Evolutionary conservation across 2,797 vertebrate species (phyloP).

Genomic region (Siniperca obscura): DNA sequence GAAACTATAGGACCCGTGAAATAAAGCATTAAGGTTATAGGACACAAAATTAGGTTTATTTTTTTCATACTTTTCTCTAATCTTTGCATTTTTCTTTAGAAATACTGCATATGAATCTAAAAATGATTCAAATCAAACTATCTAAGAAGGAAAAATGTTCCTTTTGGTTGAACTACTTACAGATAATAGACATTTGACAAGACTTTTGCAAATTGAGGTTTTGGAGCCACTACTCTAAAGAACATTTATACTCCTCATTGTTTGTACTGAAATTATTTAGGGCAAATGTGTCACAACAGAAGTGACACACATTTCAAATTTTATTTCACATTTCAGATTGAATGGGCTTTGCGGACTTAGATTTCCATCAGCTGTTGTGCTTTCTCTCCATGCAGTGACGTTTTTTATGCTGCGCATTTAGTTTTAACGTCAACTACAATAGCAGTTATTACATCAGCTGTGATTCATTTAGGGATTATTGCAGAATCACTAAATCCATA

Average conservation of each 20-base stretch:
- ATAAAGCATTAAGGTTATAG: not conserved
- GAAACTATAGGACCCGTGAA: not conserved
- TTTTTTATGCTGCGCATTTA: conserved; percentile 45
- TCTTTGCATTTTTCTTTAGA: not conserved
- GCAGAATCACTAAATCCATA: conserved; percentile 73
- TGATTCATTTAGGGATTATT: conserved; percentile 83
- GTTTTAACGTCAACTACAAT: conserved; percentile 48
- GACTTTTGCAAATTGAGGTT: not conserved
- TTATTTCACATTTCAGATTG: conserved; percentile 12
- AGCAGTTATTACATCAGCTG: conserved; percentile 67
- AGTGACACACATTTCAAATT: not conserved
- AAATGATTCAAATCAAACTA: not conserved
- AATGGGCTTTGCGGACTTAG: conserved; percentile 7
- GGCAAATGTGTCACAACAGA: not conserved
- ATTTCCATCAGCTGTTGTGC: conserved; percentile 14
- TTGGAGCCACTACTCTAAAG: not conserved
- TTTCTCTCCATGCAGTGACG: not conserved
- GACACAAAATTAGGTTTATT: not conserved
- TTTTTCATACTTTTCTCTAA: not conserved
- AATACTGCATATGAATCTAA: not conserved
- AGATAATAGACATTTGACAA: not conserved
- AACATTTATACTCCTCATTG: not conserved
- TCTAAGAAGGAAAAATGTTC: not conserved
- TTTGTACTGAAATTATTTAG: not conserved
- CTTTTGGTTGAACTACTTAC: not conserved